These are phyloP conservation scores for Laterallus jamaicensis DNA, from an alignment of 2,113 vertebrate species.

Conservation along the genomic window DNA sequence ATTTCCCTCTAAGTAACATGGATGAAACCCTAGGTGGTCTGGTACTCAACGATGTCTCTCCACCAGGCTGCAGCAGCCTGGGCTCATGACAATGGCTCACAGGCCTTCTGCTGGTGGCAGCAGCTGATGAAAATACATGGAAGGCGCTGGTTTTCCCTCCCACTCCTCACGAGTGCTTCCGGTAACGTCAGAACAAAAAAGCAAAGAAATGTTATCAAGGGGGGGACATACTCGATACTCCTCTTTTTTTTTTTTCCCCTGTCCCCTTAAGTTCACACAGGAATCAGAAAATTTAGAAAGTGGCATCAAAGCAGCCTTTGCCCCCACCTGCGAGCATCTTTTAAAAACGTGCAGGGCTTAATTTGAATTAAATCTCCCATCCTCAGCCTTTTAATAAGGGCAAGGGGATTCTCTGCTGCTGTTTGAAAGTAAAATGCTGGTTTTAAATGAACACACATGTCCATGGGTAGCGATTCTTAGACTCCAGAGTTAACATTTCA, in stretches of 20 bases:
- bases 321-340: background rate
- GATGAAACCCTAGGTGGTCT: background rate
- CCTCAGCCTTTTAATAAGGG: background rate
- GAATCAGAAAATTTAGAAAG: background rate
- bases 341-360: background rate
- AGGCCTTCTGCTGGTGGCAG: background rate
- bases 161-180: too few species aligned
- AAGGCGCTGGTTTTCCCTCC: background rate
- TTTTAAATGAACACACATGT: background rate
- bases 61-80: rapidly evolving
- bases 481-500: background rate
- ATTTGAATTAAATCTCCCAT: background rate
- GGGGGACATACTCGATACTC: background rate
- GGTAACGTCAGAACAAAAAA: background rate
- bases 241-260: too few species aligned
- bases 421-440: background rate
- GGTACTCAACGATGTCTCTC: rapidly evolving
- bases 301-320: background rate
- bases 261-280: background rate
- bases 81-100: too few species aligned
- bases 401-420: background rate
- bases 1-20: too few species aligned
- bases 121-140: rapidly evolving
- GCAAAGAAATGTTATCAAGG: background rate
- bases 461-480: background rate